phyloP scores from a whole-genome alignment of 2,888 invertebrate species.

The Drosophila affinis region DNA sequence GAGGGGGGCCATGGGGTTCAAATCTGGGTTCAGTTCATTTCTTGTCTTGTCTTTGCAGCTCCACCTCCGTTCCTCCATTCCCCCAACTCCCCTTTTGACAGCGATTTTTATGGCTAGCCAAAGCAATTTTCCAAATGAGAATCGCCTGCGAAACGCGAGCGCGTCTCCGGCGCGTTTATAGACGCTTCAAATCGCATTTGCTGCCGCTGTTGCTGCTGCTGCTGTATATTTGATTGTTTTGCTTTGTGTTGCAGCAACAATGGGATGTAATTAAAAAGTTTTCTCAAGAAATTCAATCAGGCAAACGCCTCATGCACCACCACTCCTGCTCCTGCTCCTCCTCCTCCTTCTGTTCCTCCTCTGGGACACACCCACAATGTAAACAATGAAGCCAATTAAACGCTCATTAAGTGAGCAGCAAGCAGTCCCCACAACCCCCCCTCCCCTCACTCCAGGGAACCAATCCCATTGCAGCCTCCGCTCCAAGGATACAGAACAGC shows the following conservation, averaged over 20 bases:
- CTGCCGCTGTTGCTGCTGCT: constrained; percentile 1
- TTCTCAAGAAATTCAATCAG: constrained; percentile 69
- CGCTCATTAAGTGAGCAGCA: constrained; percentile 73
- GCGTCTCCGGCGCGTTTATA: constrained; percentile 45
- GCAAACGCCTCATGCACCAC: constrained; percentile 25
- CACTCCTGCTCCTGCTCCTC: neutral
- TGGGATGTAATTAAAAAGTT: constrained; percentile 69
- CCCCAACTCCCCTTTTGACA: constrained; percentile 28
- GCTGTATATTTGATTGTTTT: constrained; percentile 15
- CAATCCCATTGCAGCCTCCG: neutral
- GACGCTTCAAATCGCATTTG: constrained; percentile 20
- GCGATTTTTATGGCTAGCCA: constrained; percentile 46
- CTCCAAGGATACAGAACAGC: constrained; percentile 15
- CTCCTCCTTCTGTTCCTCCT: neutral
- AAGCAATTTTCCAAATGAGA: constrained; percentile 73
- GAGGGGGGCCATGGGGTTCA: neutral
- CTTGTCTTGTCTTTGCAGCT: constrained; percentile 20
- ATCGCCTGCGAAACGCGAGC: constrained; percentile 45
- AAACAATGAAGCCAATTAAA: constrained; percentile 74
- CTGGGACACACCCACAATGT: constrained; percentile 58
- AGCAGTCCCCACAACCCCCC: neutral
- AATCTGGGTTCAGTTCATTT: neutral
- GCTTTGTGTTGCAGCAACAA: constrained; percentile 53
- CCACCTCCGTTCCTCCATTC: constrained; percentile 3
- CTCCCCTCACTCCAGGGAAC: neutral